phyloP scores from a whole-genome alignment of 1,140 invertebrate genomes.

The Danaus melanippus region DNA sequence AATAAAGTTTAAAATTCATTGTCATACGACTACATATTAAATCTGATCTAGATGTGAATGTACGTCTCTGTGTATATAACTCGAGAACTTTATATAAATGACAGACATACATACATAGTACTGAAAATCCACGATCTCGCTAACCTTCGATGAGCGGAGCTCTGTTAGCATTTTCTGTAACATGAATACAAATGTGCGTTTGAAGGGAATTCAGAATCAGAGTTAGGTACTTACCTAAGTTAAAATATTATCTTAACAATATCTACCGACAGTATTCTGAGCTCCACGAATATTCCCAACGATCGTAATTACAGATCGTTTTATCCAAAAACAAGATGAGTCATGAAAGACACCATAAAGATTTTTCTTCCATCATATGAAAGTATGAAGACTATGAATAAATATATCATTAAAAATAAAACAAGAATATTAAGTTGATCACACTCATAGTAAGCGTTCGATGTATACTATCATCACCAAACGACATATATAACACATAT shows the following conservation, averaged over 20 bases:
- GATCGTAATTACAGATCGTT: too few relatives aligned
- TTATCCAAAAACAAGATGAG: too few relatives aligned
- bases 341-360: too few relatives aligned
- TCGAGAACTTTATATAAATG: neutral
- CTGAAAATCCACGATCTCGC: neutral
- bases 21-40: neutral
- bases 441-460: too few relatives aligned
- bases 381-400: too few relatives aligned
- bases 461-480: too few relatives aligned
- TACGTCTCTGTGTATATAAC: constrained; percentile 2
- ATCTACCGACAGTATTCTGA: neutral
- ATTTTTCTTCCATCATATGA: too few relatives aligned
- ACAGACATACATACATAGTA: neutral
- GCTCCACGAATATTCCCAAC: neutral
- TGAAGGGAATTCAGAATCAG: neutral
- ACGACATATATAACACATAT: too few relatives aligned
- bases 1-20: too few relatives aligned
- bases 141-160: constrained; percentile 11
- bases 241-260: neutral
- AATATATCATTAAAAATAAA: too few relatives aligned
- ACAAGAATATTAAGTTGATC: too few relatives aligned
- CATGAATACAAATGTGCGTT: constrained; percentile 3
- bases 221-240: neutral
- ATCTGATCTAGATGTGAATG: too few relatives aligned
- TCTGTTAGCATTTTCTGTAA: constrained; percentile 18